These are phyloP conservation scores for Spisula subtruncata DNA, from an alignment of 2,888 invertebrate genomes.

Conservation along the genomic window DNA sequence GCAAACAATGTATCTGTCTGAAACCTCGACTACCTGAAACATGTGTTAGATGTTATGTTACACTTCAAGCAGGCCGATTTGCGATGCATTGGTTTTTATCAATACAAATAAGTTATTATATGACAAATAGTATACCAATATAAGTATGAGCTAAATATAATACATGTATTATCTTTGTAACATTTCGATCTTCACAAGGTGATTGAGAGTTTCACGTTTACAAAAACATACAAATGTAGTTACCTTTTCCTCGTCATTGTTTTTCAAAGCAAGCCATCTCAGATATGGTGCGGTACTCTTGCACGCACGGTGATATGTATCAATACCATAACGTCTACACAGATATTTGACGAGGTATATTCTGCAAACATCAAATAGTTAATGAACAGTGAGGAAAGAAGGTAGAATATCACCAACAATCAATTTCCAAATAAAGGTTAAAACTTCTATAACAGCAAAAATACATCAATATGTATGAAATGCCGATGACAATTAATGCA, in stretches of 20 bases:
- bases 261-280: constrained; percentile 61
- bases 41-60: background rate
- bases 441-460: too few relatives aligned
- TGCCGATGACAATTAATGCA: too few relatives aligned
- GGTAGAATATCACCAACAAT: too few relatives aligned
- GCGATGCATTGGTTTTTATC: too few relatives aligned
- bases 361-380: constrained; percentile 60
- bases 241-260: constrained; percentile 56
- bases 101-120: too few relatives aligned
- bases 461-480: too few relatives aligned
- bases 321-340: constrained; percentile 78
- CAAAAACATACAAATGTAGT: too few relatives aligned
- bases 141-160: too few relatives aligned
- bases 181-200: background rate
- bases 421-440: too few relatives aligned
- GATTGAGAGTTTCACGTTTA: background rate
- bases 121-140: too few relatives aligned
- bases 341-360: constrained; percentile 79
- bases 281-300: constrained; percentile 51
- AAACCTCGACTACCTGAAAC: constrained; percentile 72
- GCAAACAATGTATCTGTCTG: constrained; percentile 78
- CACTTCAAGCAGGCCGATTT: too few relatives aligned
- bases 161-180: too few relatives aligned
- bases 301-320: constrained; percentile 69
- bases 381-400: background rate